These are phyloP conservation scores for Psittacula echo DNA, from an alignment of 2,797 vertebrate species.

Conservation along the genomic window DNA sequence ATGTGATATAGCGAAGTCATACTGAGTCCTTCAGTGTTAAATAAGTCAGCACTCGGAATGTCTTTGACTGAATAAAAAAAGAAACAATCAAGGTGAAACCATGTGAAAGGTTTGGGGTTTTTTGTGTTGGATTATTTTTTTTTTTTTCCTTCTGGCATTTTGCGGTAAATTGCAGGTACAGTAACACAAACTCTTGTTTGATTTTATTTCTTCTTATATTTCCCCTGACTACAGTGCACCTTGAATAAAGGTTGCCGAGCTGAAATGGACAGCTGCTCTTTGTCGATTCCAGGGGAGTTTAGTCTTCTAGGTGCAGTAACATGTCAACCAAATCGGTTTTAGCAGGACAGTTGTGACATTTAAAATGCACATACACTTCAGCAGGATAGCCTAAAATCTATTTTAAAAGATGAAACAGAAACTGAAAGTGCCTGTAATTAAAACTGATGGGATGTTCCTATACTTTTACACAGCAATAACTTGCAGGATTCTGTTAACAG, in stretches of 20 bases:
- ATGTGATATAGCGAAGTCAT: slow-evolving; percentile 20
- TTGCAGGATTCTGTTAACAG: slow-evolving; percentile 35
- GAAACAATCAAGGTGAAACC: slow-evolving; percentile 11
- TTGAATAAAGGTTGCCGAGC: slow-evolving; percentile 13
- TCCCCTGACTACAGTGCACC: neutral
- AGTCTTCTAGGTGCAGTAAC: slow-evolving; percentile 47
- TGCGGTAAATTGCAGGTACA: neutral
- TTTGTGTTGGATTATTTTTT: neutral
- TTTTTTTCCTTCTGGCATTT: slow-evolving; percentile 1
- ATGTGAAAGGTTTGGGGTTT: neutral
- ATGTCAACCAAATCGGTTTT: slow-evolving; percentile 19
- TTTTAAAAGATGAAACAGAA: slow-evolving; percentile 73
- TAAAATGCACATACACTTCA: slow-evolving; percentile 36
- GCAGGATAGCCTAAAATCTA: slow-evolving; percentile 48
- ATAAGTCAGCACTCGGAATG: slow-evolving; percentile 20
- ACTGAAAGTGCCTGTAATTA: slow-evolving; percentile 81
- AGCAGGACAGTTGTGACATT: neutral
- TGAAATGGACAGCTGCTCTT: slow-evolving; percentile 55
- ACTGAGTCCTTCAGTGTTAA: slow-evolving; percentile 20
- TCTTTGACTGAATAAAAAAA: slow-evolving; percentile 37
- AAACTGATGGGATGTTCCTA: slow-evolving; percentile 74
- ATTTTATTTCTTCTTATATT: slow-evolving; percentile 59
- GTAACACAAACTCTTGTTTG: neutral
- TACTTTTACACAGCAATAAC: slow-evolving; percentile 81
- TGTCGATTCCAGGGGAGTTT: slow-evolving; percentile 38